Evolutionary conservation across 2,888 invertebrate species (phyloP), one percentile per base, ranked within the genome.

Genomic region (Oscheius sp.): DNA sequence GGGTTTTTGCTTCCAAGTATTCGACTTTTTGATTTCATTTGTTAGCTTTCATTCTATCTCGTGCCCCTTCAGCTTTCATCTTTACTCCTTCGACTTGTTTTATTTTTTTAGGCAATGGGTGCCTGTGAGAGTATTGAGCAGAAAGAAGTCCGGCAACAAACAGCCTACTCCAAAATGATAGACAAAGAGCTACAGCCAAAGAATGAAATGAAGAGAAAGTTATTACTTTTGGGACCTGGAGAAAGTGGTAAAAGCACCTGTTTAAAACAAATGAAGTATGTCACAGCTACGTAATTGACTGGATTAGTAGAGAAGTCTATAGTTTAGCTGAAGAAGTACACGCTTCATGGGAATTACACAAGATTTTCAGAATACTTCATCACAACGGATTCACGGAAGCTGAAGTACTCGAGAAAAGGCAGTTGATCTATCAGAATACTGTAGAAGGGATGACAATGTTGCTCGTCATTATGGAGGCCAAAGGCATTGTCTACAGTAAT

Each of bases 221-320:
- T 65, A 31, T 39, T 70, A 10, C 48, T 71, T 52, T 70, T 48
- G 64, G 83, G 84, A 23, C 84, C 84, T 1, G 84, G 80, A 25
- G 82, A 84, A 65, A 80, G 80, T 61, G 84, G 84, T 52, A 84
- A 84, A 57, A 79, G 79, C 69, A 84, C 84, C 20, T 78, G 79
- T 45, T 63, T 83, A 20, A 84, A 81, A 61, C 82, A 83, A 57
- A 81, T 79, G 73, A 72, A 74, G 80, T 79, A 45, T 58, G 76
- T 74, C 63, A 42, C 8, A 23, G 20, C 29, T 20, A 48, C 6
- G 33, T 20, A 29, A 27, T 45, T 58, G n/a, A 20, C 33, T 25
- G 20, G 12, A 12, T 23, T 48, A 3, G 42, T 15, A 12, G 42
- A 12, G 42, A 42, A n/a, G n/a, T n/a, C n/a, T n/a, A n/a, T n/a